Conservation (phyloP, 1,140 invertebrate species). For the Drusus annulatus region DNA sequence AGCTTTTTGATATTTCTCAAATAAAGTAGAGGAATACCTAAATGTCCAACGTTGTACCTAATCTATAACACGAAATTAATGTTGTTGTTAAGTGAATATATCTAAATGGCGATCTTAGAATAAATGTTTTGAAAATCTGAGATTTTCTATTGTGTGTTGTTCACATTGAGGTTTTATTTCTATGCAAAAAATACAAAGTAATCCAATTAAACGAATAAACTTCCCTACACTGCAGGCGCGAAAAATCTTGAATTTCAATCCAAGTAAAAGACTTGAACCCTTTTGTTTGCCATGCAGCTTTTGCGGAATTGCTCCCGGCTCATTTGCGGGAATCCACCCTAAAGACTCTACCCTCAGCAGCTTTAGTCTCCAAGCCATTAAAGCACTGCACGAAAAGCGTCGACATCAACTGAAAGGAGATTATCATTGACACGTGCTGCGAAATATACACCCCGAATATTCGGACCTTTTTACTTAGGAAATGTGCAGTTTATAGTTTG, state of each 20-base stretch:
- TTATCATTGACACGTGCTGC: too few species aligned
- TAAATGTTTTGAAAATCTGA: not conserved
- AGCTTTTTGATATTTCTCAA: too few species aligned
- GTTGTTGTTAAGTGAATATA: too few species aligned
- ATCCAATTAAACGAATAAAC: conserved; percentile 17
- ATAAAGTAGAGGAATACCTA: too few species aligned
- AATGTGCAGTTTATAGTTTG: not conserved
- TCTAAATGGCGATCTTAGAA: too few species aligned
- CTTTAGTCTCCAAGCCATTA: conserved; percentile 3
- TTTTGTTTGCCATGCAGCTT: conserved; percentile 40
- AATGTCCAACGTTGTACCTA: too few species aligned
- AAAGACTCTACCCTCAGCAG: conserved; percentile 21
- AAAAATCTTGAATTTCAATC: conserved; percentile 25
- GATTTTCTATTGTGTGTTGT: not conserved
- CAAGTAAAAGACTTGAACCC: conserved; percentile 34
- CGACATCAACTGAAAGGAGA: not conserved
- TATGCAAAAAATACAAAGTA: not conserved
- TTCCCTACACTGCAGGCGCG: not conserved
- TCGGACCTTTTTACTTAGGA: not conserved
- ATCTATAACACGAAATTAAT: too few species aligned
- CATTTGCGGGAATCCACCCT: conserved; percentile 25
- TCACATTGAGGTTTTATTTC: not conserved
- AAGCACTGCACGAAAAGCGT: not conserved
- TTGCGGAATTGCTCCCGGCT: conserved; percentile 35
- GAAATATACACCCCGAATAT: not conserved